Base-by-base conservation (phyloP, 2,888 invertebrate species). In the Gari tellinella region DNA sequence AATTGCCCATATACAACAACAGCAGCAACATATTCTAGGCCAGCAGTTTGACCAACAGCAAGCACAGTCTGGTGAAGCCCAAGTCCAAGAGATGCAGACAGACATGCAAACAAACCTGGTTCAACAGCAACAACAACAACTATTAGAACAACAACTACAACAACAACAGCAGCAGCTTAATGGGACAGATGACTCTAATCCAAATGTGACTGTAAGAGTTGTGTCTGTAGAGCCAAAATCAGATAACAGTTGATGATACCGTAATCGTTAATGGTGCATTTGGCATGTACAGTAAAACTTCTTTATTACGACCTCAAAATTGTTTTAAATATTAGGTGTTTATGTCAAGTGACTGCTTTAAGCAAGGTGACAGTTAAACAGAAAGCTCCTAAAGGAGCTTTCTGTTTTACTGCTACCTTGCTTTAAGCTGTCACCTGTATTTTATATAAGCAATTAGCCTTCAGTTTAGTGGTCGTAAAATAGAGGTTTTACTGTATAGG, bases 41-140 rank as follows among this genome's bases (percentile, higher is more conserved):
- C 63, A 52, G 23, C 62, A 66, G 31, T 64, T 62, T 43, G 66
- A 60, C 31, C 63, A 62, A 23, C 43, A 49, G 12, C 72, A 73
- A 25, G 58, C 38, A 5, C 23, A 38, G 8, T 12, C 41, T 8
- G 23, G 17, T 2, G 51, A 41, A 2, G 3, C 23, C 4, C 45
- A 23, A 17, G 40, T 17, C 40, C 43, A 51, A 19, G 61, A 61
- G 43, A 61, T 51, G 17, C 61, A 61, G 26, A 5, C 41, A n/a
- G 61, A 51, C 8, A 14, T 51, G 17, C 40, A 41, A 41, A 15
- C 21, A 12, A 49, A 51, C 41, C 45, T 40, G 17, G 21, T 38
- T 25, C n/a, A 58, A 23, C 72, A 72, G 26, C 66, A 66, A n/a
- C 62, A 66, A n/a, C 63, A 58, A 25, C 23, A 60, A 17, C 61